Base-by-base conservation (phyloP, 1,140 invertebrate genomes). In the Musca domestica region DNA sequence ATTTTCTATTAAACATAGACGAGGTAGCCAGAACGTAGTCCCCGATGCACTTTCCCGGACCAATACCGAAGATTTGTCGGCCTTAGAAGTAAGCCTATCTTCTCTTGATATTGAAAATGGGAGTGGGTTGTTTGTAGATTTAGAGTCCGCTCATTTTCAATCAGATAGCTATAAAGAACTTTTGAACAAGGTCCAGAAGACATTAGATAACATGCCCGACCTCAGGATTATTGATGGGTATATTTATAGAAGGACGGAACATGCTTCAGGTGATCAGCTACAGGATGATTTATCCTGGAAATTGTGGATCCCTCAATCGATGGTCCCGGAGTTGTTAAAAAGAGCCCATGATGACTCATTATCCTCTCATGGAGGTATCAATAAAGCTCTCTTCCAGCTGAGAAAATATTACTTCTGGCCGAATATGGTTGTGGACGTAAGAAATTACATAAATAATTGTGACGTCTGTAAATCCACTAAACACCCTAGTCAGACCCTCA, bases 231-330 rank as follows among this genome's bases (percentile, higher is more conserved):
- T 64, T 3, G 61, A 64, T 19, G 17, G n/a, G 20, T 46, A 17
- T 46, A 64, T 64, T 19, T 64, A 64, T 41, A 23, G 51, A 5
- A 19, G 48, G 7, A 66, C 47, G 1, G 10, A n/a, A 49, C n/a
- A 22, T 30, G 47, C 14, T 48, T 48, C 46, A n/a, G 46, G 46
- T 3, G 17, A 47, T 47, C 17, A 25, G 15, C 46, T 51, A 22
- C 20, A 49, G 17, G 20, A 19, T n/a, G 27, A 61, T n/a, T n/a
- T n/a, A n/a, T n/a, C n/a, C 3, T 66, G 47, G 64, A 66, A 66
- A 30, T 51, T 66, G 15, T 66, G 48, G 46, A 22, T 66, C n/a
- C 64, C 64, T 10, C 12, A 23, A 27, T 66, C 5, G 51, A 51
- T 49, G 9, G 4, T 14, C 15, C 20, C 9, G 64, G 47, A 23